These are phyloP conservation scores for Chelonia mydas DNA, from an alignment of 2,797 vertebrate genomes.

Conservation along the genomic window DNA sequence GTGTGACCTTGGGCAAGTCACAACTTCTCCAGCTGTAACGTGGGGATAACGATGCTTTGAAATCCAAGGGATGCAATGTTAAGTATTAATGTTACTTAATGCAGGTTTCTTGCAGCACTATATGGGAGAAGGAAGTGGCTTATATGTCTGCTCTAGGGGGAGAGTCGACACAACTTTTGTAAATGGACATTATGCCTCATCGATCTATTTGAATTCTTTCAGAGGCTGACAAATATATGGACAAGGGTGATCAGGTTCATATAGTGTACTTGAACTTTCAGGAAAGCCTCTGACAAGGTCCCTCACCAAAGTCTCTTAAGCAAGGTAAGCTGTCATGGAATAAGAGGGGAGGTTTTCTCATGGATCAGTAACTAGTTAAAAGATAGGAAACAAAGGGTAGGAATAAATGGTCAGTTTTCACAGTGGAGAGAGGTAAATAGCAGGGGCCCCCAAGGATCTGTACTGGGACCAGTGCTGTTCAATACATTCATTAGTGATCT, in stretches of 20 bases:
- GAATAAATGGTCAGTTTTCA: not conserved
- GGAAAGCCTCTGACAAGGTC: not conserved
- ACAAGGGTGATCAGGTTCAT: not conserved
- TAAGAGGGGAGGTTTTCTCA: not conserved
- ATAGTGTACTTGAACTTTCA: not conserved
- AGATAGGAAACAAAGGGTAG: not conserved
- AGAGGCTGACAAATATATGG: not conserved
- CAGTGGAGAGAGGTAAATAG: not conserved
- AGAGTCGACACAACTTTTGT: not conserved
- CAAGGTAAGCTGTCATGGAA: not conserved
- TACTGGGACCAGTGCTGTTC: not conserved
- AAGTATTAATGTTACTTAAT: not conserved
- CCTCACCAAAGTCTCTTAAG: not conserved
- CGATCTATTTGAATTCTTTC: not conserved
- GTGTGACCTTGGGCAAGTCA: not conserved
- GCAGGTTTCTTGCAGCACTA: not conserved
- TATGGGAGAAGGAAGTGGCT: not conserved
- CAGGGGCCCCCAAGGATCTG: not conserved
- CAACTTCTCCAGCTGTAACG: not conserved
- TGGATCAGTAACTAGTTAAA: not conserved
- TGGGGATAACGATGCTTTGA: not conserved
- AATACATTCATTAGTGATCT: not conserved
- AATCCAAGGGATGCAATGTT: not conserved
- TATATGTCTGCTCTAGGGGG: not conserved
- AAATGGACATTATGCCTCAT: not conserved